phyloP scores from a whole-genome alignment of 1,140 invertebrate species.

The Teleogryllus occipitalis region DNA sequence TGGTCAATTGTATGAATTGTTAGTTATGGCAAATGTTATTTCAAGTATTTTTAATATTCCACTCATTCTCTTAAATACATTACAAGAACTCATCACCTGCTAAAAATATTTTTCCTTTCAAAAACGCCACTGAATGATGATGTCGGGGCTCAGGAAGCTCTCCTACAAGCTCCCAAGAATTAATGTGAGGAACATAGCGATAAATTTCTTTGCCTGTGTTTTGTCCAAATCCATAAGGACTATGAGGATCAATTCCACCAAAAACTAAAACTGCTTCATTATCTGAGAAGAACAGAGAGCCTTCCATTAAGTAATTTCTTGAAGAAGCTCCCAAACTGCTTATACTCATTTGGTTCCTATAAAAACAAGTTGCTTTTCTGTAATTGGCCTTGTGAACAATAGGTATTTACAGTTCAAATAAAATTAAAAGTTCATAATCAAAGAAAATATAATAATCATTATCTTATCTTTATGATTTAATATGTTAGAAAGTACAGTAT shows the following conservation, averaged over 20 bases:
- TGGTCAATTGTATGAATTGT: no score
- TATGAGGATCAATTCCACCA: conserved; percentile 50
- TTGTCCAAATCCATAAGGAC: conserved; percentile 37
- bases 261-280: conserved; percentile 48
- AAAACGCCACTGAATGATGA: conserved; percentile 47
- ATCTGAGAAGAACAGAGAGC: conserved; percentile 44
- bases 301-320: conserved; percentile 37
- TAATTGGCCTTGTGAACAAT: not conserved
- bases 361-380: conserved; percentile 7
- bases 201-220: conserved; percentile 49
- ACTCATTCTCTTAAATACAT: no score
- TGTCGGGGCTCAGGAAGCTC: conserved; percentile 50
- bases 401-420: no score
- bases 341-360: not conserved
- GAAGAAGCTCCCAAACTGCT: conserved; percentile 31
- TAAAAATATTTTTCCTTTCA: conserved; percentile 47
- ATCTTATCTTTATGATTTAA: no score
- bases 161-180: conserved; percentile 48
- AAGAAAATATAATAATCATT: no score
- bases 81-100: conserved; percentile 34
- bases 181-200: conserved; percentile 44
- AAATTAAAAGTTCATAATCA: no score
- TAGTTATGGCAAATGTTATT: no score
- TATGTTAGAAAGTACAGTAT: no score
- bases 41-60: no score